Conservation (phyloP, 2,888 invertebrate genomes). For the Synergus gifuensis region DNA sequence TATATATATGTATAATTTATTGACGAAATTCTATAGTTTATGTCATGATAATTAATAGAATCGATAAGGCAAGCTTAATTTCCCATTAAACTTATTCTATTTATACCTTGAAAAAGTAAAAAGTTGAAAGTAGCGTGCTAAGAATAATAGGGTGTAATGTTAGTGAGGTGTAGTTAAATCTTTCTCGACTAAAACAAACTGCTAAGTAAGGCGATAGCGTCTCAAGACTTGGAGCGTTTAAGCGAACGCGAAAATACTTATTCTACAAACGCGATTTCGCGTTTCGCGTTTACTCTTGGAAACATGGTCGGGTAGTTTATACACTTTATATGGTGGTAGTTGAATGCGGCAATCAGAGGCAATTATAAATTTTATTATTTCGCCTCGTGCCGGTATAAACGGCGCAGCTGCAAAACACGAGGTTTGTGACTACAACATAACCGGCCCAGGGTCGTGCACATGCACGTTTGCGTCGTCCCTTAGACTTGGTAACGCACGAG, state of each 20-base stretch:
- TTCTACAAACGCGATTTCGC: conserved; percentile 19
- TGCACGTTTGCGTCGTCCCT: conserved; percentile 40
- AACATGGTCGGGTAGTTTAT: conserved; percentile 1
- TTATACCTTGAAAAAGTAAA: conserved; percentile 4
- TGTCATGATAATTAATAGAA: too few species aligned
- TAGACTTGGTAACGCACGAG: conserved; percentile 67
- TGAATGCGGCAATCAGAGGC: conserved; percentile 67
- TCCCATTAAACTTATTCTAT: neutral
- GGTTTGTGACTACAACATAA: conserved; percentile 30
- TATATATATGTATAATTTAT: too few species aligned
- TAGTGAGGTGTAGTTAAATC: conserved; percentile 13
- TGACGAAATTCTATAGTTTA: too few species aligned
- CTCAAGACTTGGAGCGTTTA: conserved; percentile 15
- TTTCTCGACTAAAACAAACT: conserved; percentile 35
- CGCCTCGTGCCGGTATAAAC: conserved; percentile 52
- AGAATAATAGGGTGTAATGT: conserved; percentile 7
- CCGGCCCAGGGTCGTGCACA: conserved; percentile 41
- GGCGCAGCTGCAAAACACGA: conserved; percentile 47
- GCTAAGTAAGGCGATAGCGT: conserved; percentile 35
- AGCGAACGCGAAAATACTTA: conserved; percentile 34
- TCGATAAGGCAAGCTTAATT: neutral
- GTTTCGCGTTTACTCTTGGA: conserved; percentile 15
- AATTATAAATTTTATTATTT: conserved; percentile 72
- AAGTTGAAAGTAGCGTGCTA: conserved; percentile 5
- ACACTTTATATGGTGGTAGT: conserved; percentile 49